phyloP scores from a whole-genome alignment of 2,113 vertebrate species.

The Seriola aureovittata region DNA sequence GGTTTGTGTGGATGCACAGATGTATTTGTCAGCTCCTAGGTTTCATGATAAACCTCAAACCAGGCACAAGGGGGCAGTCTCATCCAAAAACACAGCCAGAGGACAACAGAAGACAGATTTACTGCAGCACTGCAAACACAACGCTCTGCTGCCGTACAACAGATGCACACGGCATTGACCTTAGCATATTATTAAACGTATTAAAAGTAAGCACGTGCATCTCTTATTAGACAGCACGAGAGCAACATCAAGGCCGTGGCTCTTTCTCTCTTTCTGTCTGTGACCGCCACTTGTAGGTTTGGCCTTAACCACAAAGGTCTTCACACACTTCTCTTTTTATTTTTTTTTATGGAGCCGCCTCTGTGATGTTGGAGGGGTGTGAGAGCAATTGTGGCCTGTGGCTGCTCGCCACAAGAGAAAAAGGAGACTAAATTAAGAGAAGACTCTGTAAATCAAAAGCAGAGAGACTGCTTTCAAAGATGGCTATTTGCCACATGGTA shows the following conservation, averaged over 20 bases:
- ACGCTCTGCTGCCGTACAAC: slow-evolving; percentile 8
- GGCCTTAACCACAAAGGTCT: slow-evolving; percentile 38
- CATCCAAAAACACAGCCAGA: slow-evolving; percentile 42
- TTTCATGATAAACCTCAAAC: slow-evolving; percentile 17
- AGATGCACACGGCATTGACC: slow-evolving; percentile 29
- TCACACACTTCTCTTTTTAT: background rate
- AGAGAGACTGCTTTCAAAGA: slow-evolving; percentile 13
- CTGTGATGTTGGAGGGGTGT: slow-evolving; percentile 57
- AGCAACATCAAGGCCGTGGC: slow-evolving; percentile 50
- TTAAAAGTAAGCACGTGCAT: slow-evolving; percentile 50
- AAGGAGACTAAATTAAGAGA: slow-evolving; percentile 49
- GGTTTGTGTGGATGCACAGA: slow-evolving; percentile 4
- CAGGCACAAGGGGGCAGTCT: slow-evolving; percentile 75
- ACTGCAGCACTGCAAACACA: slow-evolving; percentile 40
- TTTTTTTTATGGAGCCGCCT: slow-evolving; percentile 25
- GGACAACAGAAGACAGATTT: slow-evolving; percentile 1
- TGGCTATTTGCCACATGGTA: slow-evolving; percentile 31
- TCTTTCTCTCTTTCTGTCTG: slow-evolving; percentile 33
- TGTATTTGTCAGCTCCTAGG: slow-evolving; percentile 12
- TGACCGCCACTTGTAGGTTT: slow-evolving; percentile 33
- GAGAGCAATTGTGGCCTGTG: slow-evolving; percentile 52
- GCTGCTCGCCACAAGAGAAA: slow-evolving; percentile 64
- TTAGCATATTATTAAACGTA: background rate
- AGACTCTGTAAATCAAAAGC: slow-evolving; percentile 27
- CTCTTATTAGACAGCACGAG: slow-evolving; percentile 52